Conservation (phyloP, 2,888 invertebrate genomes). For the Tinea trinotella region DNA sequence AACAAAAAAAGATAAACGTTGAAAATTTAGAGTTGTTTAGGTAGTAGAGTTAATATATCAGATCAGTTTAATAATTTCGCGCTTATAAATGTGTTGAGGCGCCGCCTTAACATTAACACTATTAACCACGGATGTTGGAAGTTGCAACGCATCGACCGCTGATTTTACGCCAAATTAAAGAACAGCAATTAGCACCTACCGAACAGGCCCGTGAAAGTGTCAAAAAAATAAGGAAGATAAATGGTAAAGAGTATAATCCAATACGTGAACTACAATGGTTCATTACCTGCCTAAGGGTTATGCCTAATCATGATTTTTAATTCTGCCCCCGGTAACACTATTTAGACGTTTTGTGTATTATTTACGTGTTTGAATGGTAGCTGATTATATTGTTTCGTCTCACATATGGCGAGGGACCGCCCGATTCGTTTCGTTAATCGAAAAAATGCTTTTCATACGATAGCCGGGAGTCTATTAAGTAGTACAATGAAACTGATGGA, state of each 20-base stretch:
- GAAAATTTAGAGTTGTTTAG: too few species aligned
- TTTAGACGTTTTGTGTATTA: slow-evolving; percentile 19
- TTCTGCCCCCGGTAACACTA: slow-evolving; percentile 29
- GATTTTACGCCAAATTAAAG: slow-evolving; percentile 30
- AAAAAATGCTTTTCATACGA: slow-evolving; percentile 60
- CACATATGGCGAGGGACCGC: slow-evolving; percentile 38
- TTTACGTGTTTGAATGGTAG: slow-evolving; percentile 45
- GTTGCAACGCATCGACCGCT: slow-evolving; percentile 28
- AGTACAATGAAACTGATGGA: slow-evolving; percentile 48
- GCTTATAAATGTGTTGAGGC: not conserved
- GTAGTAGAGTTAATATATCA: slow-evolving; percentile 15
- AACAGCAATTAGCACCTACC: slow-evolving; percentile 17
- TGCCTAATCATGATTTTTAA: slow-evolving; percentile 65
- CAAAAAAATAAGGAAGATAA: slow-evolving; percentile 29
- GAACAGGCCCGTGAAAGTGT: not conserved
- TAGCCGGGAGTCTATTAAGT: slow-evolving; percentile 49
- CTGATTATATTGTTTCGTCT: slow-evolving; percentile 68
- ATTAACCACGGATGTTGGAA: slow-evolving; percentile 20
- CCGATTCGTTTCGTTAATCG: slow-evolving; percentile 64
- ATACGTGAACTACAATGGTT: slow-evolving; percentile 64
- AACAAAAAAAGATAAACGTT: too few species aligned
- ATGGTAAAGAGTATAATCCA: slow-evolving; percentile 64
- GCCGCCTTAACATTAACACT: not conserved
- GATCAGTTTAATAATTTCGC: slow-evolving; percentile 12
- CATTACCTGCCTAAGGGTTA: slow-evolving; percentile 49